A percentile compares a stretch with the other conserved stretches of the same genome.
phyloP scores from a whole-genome alignment of 1,140 invertebrate genomes.

The Rhyacophila brunnea region DNA sequence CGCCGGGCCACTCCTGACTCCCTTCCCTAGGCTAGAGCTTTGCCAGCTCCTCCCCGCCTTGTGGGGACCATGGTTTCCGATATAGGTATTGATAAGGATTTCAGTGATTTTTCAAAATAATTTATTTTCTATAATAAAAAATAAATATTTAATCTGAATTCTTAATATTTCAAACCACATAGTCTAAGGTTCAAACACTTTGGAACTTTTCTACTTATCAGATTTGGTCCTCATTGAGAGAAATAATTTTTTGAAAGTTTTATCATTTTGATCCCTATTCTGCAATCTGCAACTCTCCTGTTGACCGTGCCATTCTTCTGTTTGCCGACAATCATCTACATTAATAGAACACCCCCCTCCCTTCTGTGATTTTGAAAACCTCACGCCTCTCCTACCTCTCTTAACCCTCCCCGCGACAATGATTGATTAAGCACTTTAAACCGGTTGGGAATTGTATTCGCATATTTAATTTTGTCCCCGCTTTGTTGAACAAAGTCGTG shows the following conservation, averaged over 20 bases:
- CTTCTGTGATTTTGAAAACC: conserved; percentile 2
- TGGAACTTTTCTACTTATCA: too few relatives aligned
- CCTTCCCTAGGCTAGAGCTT: too few relatives aligned
- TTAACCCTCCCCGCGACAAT: conserved; percentile 18
- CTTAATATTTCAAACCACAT: too few relatives aligned
- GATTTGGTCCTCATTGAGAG: too few relatives aligned
- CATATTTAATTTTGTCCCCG: conserved; percentile 34
- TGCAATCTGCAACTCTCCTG: neutral
- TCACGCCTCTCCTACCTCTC: conserved; percentile 8
- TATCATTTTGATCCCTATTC: neutral
- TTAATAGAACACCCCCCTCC: neutral
- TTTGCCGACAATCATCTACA: neutral
- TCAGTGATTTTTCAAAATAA: too few relatives aligned
- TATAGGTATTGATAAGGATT: too few relatives aligned
- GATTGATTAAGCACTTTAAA: conserved; percentile 33
- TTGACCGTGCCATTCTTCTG: neutral
- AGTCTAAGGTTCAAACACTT: too few relatives aligned
- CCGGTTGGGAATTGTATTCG: conserved; percentile 29
- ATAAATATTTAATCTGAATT: too few relatives aligned
- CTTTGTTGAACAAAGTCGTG: conserved; percentile 14
- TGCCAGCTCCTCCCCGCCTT: too few relatives aligned
- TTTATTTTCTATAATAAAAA: too few relatives aligned
- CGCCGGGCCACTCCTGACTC: too few relatives aligned
- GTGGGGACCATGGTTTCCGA: too few relatives aligned
- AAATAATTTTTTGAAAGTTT: neutral